Evolutionary conservation across 2,797 vertebrate genomes (phyloP).

Genomic region (Mionectes olivaceus): DNA sequence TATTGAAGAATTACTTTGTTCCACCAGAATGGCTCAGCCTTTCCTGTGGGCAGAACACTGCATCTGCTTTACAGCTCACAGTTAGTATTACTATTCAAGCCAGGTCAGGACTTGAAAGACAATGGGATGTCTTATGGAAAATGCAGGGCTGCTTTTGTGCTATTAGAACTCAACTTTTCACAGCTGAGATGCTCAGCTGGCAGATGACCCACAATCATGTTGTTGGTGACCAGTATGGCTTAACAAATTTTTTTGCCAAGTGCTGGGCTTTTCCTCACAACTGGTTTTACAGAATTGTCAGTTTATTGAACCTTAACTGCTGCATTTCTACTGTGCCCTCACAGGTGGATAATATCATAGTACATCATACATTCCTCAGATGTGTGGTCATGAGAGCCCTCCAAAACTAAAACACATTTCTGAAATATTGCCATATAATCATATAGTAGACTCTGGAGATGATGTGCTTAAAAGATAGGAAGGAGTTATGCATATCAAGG

Average conservation of each 20-base stretch:
- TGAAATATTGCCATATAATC: background rate
- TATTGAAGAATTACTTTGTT: background rate
- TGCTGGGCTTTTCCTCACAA: background rate
- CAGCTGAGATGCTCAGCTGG: background rate
- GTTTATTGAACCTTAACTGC: background rate
- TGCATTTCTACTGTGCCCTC: background rate
- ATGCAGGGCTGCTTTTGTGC: background rate
- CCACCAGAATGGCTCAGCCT: background rate
- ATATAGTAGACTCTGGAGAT: background rate
- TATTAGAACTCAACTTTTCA: background rate
- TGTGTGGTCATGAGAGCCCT: background rate
- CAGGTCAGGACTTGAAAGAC: background rate
- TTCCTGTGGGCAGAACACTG: background rate
- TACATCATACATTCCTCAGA: background rate
- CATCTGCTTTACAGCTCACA: background rate
- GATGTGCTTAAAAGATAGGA: background rate
- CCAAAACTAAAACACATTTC: background rate
- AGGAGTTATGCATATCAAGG: fast-evolving
- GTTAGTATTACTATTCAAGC: background rate
- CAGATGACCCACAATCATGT: background rate
- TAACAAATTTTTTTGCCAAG: background rate
- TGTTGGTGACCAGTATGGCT: background rate
- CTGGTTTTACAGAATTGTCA: background rate
- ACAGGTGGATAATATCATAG: background rate
- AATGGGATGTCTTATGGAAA: background rate